Base-by-base conservation (phyloP, 2,888 invertebrate species). In the Drosophila helvetica region DNA sequence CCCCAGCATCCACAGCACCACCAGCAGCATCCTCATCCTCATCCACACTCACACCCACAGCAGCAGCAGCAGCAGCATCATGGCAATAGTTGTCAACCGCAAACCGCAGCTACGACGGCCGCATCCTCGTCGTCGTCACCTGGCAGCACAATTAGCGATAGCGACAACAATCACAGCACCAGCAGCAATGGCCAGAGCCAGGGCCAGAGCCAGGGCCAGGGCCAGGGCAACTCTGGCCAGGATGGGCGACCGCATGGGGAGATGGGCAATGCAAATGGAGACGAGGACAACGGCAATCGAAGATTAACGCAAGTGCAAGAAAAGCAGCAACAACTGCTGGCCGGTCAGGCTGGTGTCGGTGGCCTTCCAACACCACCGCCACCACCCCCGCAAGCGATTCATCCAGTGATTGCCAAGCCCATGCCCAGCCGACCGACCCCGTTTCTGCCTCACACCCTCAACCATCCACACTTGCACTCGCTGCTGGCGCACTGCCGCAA, bases 391-490 rank as follows among this genome's bases (percentile, higher is more conserved):
- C 79, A 78, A 15, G 22, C 69, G 19, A 22, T 22, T 19, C 57
- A 57, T 48, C 71, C 91, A 85, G 91, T 93, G 81, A 95, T 97
- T 90, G 96, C 96, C 56, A 97, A 97, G 92, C 97, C 97, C 15
- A 96, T 97, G 88, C 96, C 97, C 62, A 95, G 96, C 92, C 94
- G 96, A 75, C 94, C 93, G 90, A 91, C 93, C 91, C 93, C 93
- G 92, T 91, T 94, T 93, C 91, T 93, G 90, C 93, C 94, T 93
- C 94, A 94, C 90, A 95, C 96, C 15, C 95, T 95, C 57, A 96
- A 96, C 89, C 95, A 96, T 80, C 96, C 96, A 87, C 97, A 96
- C 92, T 95, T 98, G 89, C 96, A 96, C 91, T 94, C 96, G 12
- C 92, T 96, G 73, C 93, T 97, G 89, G 96, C 96, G 45, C 97